Base-by-base conservation (phyloP, 1,140 invertebrate species). In the Pseudomyrmex cubaensis region DNA sequence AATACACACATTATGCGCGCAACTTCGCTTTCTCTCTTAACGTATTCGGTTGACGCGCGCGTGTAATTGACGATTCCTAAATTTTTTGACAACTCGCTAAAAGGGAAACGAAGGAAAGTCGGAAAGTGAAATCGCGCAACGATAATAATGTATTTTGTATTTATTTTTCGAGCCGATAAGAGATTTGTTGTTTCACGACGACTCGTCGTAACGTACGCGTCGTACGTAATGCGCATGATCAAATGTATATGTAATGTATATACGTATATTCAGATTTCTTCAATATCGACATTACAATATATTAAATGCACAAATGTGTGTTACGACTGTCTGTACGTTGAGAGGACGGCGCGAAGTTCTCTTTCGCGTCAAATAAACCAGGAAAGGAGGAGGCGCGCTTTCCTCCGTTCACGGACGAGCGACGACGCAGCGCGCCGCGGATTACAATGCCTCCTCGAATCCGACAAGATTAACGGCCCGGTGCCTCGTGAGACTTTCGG, bases 381-480 rank as follows among this genome's bases (percentile, higher is more conserved):
- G 85, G 54, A 77, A 85, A 84, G 61, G 54, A 69, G 63, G 56
- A 85, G 48, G 22, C 50, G 62, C 77, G 85, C 83, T 84, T 86
- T 84, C 54, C 73, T 77, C 25, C 82, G 64, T 84, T 78, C 69
- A 78, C 67, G 82, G 67, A 66, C 80, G 20, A 83, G 64, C 80
- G 61, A 72, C 74, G 66, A 85, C 73, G 83, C 72, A 17, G 1
- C 17, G 9, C 20, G 12, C 15, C 9, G 12, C 52, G n/a, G 56
- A 77, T 86, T 77, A 80, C 74, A 84, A 84, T 78, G 25, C 54
- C 67, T 85, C 35, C 66, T 85, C 62, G 83, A 85, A 82, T 85
- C 57, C 74, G 82, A 78, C 70, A 69, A 80, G 85, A 86, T 86
- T 86, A 86, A 86, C 75, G 75, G 54, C 69, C 35, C 52, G 48